Evolutionary conservation across 2,113 vertebrate genomes (phyloP).

Genomic region (Semicossyphus pulcher): DNA sequence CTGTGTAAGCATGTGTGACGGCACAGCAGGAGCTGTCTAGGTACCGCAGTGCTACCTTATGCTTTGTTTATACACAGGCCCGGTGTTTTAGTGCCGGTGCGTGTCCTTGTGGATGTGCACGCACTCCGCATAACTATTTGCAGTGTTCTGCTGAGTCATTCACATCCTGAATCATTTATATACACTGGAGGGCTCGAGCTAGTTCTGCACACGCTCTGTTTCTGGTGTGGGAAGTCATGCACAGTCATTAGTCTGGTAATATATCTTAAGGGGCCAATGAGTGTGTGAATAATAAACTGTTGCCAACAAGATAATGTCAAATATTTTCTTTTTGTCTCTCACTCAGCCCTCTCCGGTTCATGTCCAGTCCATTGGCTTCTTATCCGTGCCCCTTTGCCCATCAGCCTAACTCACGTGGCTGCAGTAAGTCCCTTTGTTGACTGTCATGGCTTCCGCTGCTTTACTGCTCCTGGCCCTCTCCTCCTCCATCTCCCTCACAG

Average conservation of each 20-base stretch:
- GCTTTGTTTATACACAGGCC: neutral
- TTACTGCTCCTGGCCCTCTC: slow-evolving; percentile 63
- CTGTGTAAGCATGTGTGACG: slow-evolving; percentile 28
- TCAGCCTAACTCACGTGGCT: neutral
- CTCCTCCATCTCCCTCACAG: slow-evolving; percentile 65
- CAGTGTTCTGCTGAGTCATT: slow-evolving; percentile 66
- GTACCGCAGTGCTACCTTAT: slow-evolving; percentile 28
- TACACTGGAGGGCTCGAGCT: neutral
- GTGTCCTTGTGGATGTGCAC: neutral
- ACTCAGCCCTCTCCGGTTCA: slow-evolving; percentile 23
- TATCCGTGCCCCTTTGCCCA: slow-evolving; percentile 8
- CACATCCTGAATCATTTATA: slow-evolving; percentile 57
- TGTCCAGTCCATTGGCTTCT: slow-evolving; percentile 1
- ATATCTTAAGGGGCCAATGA: neutral
- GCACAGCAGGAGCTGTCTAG: neutral
- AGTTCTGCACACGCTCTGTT: neutral
- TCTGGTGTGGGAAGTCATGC: neutral
- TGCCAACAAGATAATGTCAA: neutral
- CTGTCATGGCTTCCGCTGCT: slow-evolving; percentile 64
- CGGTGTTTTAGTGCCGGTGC: neutral
- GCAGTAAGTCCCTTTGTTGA: slow-evolving; percentile 5
- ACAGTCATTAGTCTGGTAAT: neutral
- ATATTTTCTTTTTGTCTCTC: neutral
- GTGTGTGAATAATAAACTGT: neutral
- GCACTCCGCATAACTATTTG: slow-evolving; percentile 5